phyloP scores from a whole-genome alignment of 2,113 vertebrate species.

The Electrona antarctica region DNA sequence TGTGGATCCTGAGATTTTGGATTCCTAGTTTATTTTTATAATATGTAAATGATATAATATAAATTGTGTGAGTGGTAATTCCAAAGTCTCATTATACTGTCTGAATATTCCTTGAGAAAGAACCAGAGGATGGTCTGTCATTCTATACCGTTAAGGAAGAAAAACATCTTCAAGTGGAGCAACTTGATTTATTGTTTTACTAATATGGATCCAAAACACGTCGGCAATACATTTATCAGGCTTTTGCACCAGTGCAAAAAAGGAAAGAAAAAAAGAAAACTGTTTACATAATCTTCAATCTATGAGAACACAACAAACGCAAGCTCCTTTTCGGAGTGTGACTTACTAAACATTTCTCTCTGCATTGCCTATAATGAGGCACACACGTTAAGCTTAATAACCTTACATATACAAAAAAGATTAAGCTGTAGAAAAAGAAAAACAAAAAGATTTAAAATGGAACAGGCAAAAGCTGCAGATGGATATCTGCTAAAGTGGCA shows the following conservation, averaged over 20 bases:
- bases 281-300: constrained; percentile 56
- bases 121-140: too few relatives aligned
- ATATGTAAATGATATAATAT: too few relatives aligned
- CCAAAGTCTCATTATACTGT: too few relatives aligned
- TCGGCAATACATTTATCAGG: constrained; percentile 45
- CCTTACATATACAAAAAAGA: constrained; percentile 82
- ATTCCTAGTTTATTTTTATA: too few relatives aligned
- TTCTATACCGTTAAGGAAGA: background rate
- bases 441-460: constrained; percentile 66
- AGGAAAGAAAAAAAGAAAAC: background rate
- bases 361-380: constrained; percentile 38
- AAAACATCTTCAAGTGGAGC: constrained; percentile 15
- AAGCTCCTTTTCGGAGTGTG: constrained; percentile 49
- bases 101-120: too few relatives aligned
- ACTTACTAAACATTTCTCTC: constrained; percentile 64
- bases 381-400: constrained; percentile 71
- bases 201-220: constrained; percentile 40
- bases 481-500: constrained; percentile 64
- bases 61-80: too few relatives aligned
- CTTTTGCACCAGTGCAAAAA: constrained; percentile 71
- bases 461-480: constrained; percentile 69
- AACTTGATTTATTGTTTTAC: constrained; percentile 47
- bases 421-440: constrained; percentile 77
- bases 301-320: constrained; percentile 46
- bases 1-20: too few relatives aligned